Conservation (phyloP, 1,140 invertebrate species). For the Manduca sexta region DNA sequence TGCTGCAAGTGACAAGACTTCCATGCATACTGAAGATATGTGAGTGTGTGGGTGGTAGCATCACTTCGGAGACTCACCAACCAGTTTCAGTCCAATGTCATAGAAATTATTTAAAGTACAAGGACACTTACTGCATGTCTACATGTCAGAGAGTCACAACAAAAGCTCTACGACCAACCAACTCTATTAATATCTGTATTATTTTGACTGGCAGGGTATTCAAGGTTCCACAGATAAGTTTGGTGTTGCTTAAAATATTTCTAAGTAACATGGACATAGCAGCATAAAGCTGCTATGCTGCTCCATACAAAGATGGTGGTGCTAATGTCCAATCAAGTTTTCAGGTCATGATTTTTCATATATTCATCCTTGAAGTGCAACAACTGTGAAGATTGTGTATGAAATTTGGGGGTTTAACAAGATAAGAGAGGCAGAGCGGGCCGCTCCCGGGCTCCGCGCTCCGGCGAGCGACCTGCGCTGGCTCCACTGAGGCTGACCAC, state of each 20-base stretch:
- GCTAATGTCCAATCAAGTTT: conserved; percentile 72
- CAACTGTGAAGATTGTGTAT: conserved; percentile 17
- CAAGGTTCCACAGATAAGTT: conserved; percentile 12
- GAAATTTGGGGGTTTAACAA: conserved; percentile 11
- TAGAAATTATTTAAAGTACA: no score
- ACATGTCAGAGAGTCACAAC: no score
- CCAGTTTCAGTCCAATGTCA: no score
- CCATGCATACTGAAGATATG: no score
- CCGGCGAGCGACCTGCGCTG: conserved; percentile 54
- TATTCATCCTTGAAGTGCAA: conserved; percentile 22
- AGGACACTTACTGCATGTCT: no score
- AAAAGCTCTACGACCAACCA: no score
- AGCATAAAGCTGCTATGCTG: conserved; percentile 21
- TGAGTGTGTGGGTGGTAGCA: no score
- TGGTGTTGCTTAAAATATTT: conserved; percentile 30
- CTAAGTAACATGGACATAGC: conserved; percentile 28
- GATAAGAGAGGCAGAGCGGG: conserved; percentile 44
- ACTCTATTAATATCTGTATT: background rate
- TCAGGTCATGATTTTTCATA: conserved; percentile 58
- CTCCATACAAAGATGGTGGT: conserved; percentile 46
- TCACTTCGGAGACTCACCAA: no score
- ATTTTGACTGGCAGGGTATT: conserved; percentile 8
- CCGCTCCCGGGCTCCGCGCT: conserved; percentile 47
- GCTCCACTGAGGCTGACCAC: conserved; percentile 34
- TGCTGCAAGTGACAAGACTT: no score